Evolutionary conservation across 2,113 vertebrate genomes (phyloP).

Genomic region (Alectura lathami): DNA sequence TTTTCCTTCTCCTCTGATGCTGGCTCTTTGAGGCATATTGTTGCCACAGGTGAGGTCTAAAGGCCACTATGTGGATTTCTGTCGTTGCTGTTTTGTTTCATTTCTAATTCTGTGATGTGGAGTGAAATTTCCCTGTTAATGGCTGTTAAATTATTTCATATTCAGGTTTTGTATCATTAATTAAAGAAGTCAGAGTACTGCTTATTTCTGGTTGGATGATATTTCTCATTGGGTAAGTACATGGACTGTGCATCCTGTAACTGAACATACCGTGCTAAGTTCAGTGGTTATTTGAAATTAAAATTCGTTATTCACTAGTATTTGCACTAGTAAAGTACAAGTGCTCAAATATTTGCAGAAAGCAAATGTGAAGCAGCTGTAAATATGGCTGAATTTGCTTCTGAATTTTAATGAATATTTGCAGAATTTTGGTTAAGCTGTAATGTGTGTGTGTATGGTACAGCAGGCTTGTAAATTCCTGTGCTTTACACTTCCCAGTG

Average conservation of each 20-base stretch:
- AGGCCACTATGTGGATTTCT: not conserved
- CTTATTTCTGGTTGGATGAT: not conserved
- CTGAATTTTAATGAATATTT: not conserved
- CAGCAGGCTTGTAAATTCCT: not conserved
- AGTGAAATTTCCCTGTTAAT: not conserved
- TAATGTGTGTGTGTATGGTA: not conserved
- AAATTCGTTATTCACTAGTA: not conserved
- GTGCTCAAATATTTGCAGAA: constrained; percentile 46
- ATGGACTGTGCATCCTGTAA: rapidly evolving
- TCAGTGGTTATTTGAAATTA: not conserved
- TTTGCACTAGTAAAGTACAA: constrained; percentile 9
- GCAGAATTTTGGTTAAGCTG: not conserved
- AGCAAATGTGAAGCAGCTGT: not conserved
- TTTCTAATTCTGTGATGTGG: not conserved
- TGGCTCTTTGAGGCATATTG: not conserved
- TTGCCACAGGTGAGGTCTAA: not conserved
- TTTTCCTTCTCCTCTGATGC: not conserved
- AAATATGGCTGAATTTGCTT: not conserved
- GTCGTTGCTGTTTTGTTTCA: not conserved
- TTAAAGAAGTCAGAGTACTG: not conserved
- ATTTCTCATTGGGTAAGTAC: not conserved
- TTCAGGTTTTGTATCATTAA: not conserved
- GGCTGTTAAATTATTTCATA: not conserved
- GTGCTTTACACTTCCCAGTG: not conserved
- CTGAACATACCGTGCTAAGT: rapidly evolving